These are phyloP conservation scores for Lutraria lutraria DNA, from an alignment of 2,888 invertebrate genomes.

Conservation along the genomic window DNA sequence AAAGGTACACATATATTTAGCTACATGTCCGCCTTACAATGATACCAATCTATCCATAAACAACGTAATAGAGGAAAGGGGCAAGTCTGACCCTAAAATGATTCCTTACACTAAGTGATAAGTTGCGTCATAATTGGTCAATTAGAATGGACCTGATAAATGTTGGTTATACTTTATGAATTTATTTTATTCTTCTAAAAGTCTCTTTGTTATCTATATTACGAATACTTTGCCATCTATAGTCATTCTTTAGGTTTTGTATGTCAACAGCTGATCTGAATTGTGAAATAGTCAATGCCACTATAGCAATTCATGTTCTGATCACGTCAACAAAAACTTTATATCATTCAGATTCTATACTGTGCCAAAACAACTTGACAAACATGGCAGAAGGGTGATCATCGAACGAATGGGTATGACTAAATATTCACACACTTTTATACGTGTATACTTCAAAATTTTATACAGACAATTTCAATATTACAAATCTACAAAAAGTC, in stretches of 20 bases:
- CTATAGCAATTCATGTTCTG: not conserved
- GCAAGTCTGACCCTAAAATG: not conserved
- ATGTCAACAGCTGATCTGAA: not conserved
- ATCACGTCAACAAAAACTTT: too few relatives aligned
- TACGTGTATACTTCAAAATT: not conserved
- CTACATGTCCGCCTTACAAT: not conserved
- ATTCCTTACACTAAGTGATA: not conserved
- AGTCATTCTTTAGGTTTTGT: too few relatives aligned
- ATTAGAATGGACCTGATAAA: not conserved
- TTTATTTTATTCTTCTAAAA: too few relatives aligned
- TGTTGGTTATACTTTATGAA: too few relatives aligned
- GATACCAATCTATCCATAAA: not conserved
- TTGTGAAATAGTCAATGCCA: not conserved
- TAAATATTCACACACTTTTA: not conserved
- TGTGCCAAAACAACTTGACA: slow-evolving; percentile 43
- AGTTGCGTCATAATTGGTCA: not conserved
- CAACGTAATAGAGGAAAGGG: not conserved
- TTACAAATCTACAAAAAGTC: not conserved
- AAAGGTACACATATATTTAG: not conserved
- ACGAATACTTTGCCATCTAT: too few relatives aligned
- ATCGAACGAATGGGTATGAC: slow-evolving; percentile 52
- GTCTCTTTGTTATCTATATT: too few relatives aligned
- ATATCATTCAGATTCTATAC: slow-evolving; percentile 39
- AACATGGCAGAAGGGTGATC: slow-evolving; percentile 53
- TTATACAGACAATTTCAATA: not conserved